phyloP scores from a whole-genome alignment of 2,888 invertebrate genomes.

The Ceramica pisi region DNA sequence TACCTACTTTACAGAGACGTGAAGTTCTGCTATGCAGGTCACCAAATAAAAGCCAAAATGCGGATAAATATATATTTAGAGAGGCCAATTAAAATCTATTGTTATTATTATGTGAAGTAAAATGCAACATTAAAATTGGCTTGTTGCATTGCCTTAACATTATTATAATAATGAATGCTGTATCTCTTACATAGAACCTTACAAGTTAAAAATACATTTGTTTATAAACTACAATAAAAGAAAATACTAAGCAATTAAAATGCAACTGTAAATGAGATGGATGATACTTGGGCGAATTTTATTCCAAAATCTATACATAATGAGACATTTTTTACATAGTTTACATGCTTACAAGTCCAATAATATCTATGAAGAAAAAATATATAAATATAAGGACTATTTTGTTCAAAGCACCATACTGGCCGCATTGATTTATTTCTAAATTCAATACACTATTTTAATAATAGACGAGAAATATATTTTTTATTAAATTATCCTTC shows the following conservation, averaged over 20 bases:
- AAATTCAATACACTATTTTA: slow-evolving; percentile 69
- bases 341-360: slow-evolving; percentile 63
- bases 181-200: slow-evolving; percentile 81
- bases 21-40: neutral
- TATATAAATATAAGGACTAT: slow-evolving; percentile 75
- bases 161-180: slow-evolving; percentile 72
- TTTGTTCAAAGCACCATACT: slow-evolving; percentile 82
- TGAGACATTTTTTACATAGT: slow-evolving; percentile 61
- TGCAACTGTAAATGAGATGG: slow-evolving; percentile 82
- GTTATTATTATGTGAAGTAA: slow-evolving; percentile 79
- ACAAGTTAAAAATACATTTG: slow-evolving; percentile 76
- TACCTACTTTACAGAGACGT: neutral
- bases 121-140: slow-evolving; percentile 81
- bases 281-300: slow-evolving; percentile 78
- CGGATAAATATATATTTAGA: slow-evolving; percentile 89
- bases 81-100: slow-evolving; percentile 87
- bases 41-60: slow-evolving; percentile 57
- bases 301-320: slow-evolving; percentile 67
- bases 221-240: slow-evolving; percentile 67
- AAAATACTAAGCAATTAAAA: slow-evolving; percentile 84
- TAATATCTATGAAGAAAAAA: slow-evolving; percentile 69
- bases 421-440: slow-evolving; percentile 78
- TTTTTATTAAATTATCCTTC: slow-evolving; percentile 70
- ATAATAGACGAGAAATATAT: slow-evolving; percentile 69
- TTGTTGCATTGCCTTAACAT: slow-evolving; percentile 74